A percentile compares a stretch with the other conserved stretches of the same genome.
phyloP scores from a whole-genome alignment of 1,140 invertebrate genomes.

The Mizuhopecten yessoensis region DNA sequence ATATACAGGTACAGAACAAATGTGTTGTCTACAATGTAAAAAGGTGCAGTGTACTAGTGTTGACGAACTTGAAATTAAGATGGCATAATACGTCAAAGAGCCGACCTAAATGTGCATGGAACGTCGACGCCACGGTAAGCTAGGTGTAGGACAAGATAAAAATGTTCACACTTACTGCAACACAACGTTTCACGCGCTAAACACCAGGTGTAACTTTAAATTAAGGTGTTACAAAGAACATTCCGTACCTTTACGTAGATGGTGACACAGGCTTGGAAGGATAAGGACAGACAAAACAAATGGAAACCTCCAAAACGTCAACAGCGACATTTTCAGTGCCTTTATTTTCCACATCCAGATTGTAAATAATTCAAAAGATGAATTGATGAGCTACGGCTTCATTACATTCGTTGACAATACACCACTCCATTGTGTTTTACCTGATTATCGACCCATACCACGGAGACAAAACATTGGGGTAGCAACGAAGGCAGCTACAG shows the following conservation, averaged over 20 bases:
- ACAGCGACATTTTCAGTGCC: background rate
- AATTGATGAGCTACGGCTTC: background rate
- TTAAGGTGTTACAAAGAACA: too few relatives aligned
- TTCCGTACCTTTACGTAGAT: background rate
- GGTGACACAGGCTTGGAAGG: background rate
- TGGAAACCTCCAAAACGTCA: background rate
- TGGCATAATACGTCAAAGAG: too few relatives aligned
- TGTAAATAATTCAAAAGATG: background rate
- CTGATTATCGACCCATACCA: background rate
- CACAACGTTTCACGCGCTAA: too few relatives aligned
- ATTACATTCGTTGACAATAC: background rate
- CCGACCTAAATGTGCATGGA: too few relatives aligned
- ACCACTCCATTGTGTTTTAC: background rate
- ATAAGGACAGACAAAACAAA: background rate
- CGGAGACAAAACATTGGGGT: background rate
- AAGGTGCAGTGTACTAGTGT: too few relatives aligned
- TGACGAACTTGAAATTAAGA: too few relatives aligned
- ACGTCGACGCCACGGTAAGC: too few relatives aligned
- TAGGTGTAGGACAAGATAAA: too few relatives aligned
- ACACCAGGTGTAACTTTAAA: too few relatives aligned
- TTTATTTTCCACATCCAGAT: constrained; percentile 11
- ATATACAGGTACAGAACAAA: too few relatives aligned
- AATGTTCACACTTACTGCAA: too few relatives aligned
- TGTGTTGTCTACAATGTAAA: too few relatives aligned
- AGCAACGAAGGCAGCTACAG: background rate